Evolutionary conservation across 1,140 invertebrate species (phyloP).

Genomic region (Aphidius gifuensis): DNA sequence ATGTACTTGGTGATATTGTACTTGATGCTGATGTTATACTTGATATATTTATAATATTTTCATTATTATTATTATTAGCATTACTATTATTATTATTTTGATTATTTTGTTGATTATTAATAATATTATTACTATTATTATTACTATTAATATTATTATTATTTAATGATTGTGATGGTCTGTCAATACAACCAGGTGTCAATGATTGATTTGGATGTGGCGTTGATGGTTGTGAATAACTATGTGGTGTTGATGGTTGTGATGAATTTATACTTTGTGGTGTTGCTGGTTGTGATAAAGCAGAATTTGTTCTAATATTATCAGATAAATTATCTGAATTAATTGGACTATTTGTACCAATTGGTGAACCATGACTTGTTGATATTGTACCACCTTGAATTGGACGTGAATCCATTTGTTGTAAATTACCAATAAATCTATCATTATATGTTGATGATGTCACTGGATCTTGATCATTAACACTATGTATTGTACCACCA

Average conservation of each 20-base stretch:
- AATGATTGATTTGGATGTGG: conserved; percentile 39
- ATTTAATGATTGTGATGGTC: conserved; percentile 29
- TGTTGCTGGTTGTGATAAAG: conserved; percentile 47
- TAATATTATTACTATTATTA: conserved; percentile 22
- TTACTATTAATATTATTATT: conserved; percentile 5
- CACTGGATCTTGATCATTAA: conserved; percentile 60
- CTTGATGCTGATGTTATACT: conserved; percentile 29
- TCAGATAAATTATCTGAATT: conserved; percentile 48
- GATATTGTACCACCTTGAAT: conserved; percentile 74
- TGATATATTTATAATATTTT: conserved; percentile 14
- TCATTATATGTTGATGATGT: conserved; percentile 70
- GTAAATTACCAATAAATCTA: conserved; percentile 48
- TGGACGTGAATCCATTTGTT: conserved; percentile 58
- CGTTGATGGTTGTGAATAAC: conserved; percentile 50
- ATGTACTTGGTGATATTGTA: conserved; percentile 35
- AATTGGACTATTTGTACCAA: conserved; percentile 54
- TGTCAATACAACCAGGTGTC: conserved; percentile 24
- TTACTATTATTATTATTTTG: conserved; percentile 37
- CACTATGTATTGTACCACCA: conserved; percentile 35
- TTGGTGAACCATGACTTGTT: conserved; percentile 69
- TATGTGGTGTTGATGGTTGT: conserved; percentile 48
- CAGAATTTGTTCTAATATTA: conserved; percentile 29
- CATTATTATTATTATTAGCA: conserved; percentile 1
- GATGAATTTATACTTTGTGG: conserved; percentile 49
- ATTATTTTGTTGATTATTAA: conserved; percentile 36